Evolutionary conservation across 2,797 vertebrate species (phyloP).

Genomic region (Menidia menidia): DNA sequence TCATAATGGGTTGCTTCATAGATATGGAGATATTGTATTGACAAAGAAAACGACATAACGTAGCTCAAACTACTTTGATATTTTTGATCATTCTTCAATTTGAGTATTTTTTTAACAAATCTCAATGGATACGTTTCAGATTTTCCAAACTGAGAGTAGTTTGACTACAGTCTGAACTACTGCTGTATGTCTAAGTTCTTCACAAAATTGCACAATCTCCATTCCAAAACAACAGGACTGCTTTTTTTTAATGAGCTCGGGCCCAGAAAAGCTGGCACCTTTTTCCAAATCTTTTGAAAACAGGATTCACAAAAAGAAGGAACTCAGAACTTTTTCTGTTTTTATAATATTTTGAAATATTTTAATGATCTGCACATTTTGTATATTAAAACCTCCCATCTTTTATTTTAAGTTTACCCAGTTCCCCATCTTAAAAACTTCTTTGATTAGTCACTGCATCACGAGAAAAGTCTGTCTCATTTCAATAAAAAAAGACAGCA

Average conservation of each 20-base stretch:
- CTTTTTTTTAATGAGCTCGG: not conserved
- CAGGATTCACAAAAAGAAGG: not conserved
- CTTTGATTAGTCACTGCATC: constrained; percentile 7
- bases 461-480: not conserved
- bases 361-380: not conserved
- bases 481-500: constrained; percentile 72
- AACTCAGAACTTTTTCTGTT: not conserved
- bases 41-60: too few relatives aligned
- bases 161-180: not conserved
- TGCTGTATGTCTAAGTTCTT: too few relatives aligned
- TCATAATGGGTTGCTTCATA: too few relatives aligned
- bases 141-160: not conserved
- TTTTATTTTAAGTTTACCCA: not conserved
- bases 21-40: too few relatives aligned
- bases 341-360: constrained; percentile 2
- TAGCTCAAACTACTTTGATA: too few relatives aligned
- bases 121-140: not conserved
- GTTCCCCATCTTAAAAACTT: constrained; percentile 9
- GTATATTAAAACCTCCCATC: not conserved
- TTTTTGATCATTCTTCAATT: too few relatives aligned
- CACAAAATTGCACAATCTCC: too few relatives aligned
- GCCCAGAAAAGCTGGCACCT: not conserved
- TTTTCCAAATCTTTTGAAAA: not conserved
- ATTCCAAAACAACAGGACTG: too few relatives aligned
- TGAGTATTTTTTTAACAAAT: too few relatives aligned